Evolutionary conservation across 1,140 invertebrate genomes (phyloP), one percentile per base, ranked within the genome.

Genomic region (Semibalanus balanoides): DNA sequence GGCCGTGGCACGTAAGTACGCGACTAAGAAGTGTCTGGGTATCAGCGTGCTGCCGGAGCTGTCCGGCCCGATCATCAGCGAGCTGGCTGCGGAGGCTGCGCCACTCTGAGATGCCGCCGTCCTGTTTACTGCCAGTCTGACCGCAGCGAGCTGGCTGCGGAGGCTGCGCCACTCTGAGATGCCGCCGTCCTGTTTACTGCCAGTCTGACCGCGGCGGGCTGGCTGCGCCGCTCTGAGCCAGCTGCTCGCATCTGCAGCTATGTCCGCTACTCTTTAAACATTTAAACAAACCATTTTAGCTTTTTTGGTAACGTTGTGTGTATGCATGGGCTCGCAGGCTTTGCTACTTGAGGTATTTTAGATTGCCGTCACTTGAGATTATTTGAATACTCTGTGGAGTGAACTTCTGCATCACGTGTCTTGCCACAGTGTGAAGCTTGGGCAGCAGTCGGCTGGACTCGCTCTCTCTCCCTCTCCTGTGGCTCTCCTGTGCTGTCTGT

Each of bases 1-100:
- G 78, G 78, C 77, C 5, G 74, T 76, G 30, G 51, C 43, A 1
- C 40, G 76, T 0, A 77, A 77, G 43, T 77, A 77, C 70, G 71
- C 74, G 30, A 75, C 31, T 0, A 74, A 72, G 51, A 75, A 75
- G 35, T 35, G 40, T 31, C 40, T 76, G 74, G 71, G 76, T 31
- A 76, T 77, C 74, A 77, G 76, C 70, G 74, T 64, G 30, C 25
- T 76, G 14, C 76, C 76, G 1, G 76, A 77, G 29, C 74, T 77
- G 25, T 35, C 64, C n/a, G 76, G 70, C 0, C 70, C 76, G 64
- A 30, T 76, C 11, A 43, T 76, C 30, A 31, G 22, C 27, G 64
- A 74, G 27, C n/a, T 73, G 27, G 76, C 76, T 3, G 77, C 28
- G 29, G 74, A 73, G 64, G 74, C 76, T 81, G 80, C 77, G n/a